phyloP scores from a whole-genome alignment of 2,113 vertebrate genomes.

The Melierax canorus region DNA sequence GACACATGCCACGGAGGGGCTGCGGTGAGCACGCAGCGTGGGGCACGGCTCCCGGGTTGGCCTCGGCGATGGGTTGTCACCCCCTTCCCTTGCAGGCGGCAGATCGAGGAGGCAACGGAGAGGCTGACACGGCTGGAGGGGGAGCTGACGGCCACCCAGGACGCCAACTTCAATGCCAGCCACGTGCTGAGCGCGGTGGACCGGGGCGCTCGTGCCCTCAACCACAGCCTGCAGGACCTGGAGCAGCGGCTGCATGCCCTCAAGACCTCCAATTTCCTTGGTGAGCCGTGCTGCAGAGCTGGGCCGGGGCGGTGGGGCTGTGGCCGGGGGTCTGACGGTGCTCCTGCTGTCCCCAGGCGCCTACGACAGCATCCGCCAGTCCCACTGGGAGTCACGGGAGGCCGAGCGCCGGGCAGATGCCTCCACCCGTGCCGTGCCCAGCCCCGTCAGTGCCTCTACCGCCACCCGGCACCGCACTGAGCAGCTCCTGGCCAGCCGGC shows the following conservation, averaged over 20 bases:
- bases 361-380: slow-evolving; percentile 89
- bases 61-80: neutral
- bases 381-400: slow-evolving; percentile 78
- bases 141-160: slow-evolving; percentile 85
- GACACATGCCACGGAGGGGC: slow-evolving; percentile 81
- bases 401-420: slow-evolving; percentile 81
- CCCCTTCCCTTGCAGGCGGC: slow-evolving; percentile 64
- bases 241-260: slow-evolving; percentile 83
- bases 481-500: slow-evolving; percentile 75
- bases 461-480: slow-evolving; percentile 78
- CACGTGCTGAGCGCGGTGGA: slow-evolving; percentile 84
- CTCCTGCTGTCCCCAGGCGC: slow-evolving; percentile 73
- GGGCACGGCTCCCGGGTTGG: accelerated
- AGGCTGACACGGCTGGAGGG: slow-evolving; percentile 85
- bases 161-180: slow-evolving; percentile 89
- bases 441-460: slow-evolving; percentile 81
- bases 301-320: accelerated
- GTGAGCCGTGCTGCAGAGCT: slow-evolving; percentile 56
- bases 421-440: slow-evolving; percentile 75
- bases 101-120: slow-evolving; percentile 86
- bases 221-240: slow-evolving; percentile 85
- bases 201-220: slow-evolving; percentile 83
- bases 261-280: slow-evolving; percentile 94
- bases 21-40: slow-evolving; percentile 73
- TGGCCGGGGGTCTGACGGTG: accelerated